Percentiles rank a stretch among this genome's conserved stretches.
phyloP scores from a whole-genome alignment of 2,888 invertebrate genomes.

The Amitus sp. region DNA sequence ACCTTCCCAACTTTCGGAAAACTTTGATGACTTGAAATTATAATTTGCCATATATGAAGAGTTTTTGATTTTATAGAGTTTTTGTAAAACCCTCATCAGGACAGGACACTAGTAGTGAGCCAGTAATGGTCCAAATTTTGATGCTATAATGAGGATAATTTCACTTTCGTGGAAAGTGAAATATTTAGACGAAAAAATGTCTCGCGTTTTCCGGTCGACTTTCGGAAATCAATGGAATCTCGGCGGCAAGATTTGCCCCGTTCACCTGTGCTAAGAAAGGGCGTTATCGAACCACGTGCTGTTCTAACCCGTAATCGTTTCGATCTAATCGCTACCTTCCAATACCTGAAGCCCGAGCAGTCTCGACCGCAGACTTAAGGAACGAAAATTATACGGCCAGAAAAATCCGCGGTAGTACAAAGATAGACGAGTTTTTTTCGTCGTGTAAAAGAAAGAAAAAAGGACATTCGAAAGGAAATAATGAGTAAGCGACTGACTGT shows the following conservation, averaged over 20 bases:
- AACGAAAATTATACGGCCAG: conserved; percentile 39
- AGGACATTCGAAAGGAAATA: conserved; percentile 19
- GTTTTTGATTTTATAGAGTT: conserved; percentile 3
- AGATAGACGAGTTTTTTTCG: conserved; percentile 9
- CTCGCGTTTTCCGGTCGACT: conserved; percentile 23
- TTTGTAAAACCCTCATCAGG: too few relatives aligned
- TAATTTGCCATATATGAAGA: neutral
- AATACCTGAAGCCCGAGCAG: conserved; percentile 22
- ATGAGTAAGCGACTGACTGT: conserved; percentile 16
- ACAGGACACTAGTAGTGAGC: too few relatives aligned
- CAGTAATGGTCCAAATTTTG: too few relatives aligned
- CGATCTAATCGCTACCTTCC: conserved; percentile 39
- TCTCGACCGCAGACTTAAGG: conserved; percentile 27
- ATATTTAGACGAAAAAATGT: too few relatives aligned
- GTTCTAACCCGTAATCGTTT: conserved; percentile 35
- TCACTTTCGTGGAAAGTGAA: conserved; percentile 15
- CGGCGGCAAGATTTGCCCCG: conserved; percentile 28
- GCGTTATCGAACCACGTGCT: conserved; percentile 34
- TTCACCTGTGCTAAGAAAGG: conserved; percentile 30
- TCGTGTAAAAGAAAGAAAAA: conserved; percentile 25
- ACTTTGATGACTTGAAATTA: too few relatives aligned
- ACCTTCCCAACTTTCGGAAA: too few relatives aligned
- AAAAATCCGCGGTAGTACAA: conserved; percentile 17
- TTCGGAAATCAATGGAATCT: conserved; percentile 29
- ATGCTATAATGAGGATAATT: too few relatives aligned